A percentile compares a stretch with the other conserved stretches of the same genome.
These are phyloP conservation scores for Dilophus febrilis DNA, from an alignment of 2,888 invertebrate species.

Conservation along the genomic window DNA sequence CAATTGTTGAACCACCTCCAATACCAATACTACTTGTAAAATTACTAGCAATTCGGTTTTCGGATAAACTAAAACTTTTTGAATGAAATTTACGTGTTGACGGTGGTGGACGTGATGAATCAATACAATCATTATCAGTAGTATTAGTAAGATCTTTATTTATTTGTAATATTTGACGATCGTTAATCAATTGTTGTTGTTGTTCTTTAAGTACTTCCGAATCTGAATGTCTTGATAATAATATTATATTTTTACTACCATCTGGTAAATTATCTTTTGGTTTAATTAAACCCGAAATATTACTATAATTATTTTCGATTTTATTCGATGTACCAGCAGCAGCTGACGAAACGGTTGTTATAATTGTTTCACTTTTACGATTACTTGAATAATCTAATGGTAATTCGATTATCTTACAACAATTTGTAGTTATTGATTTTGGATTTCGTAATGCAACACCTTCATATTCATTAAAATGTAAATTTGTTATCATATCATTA, in stretches of 20 bases:
- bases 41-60: constrained; percentile 9
- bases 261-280: not conserved
- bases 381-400: constrained; percentile 5
- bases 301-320: constrained; percentile 1
- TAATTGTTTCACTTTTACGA: constrained; percentile 9
- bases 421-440: constrained; percentile 2
- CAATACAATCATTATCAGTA: no score
- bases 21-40: constrained; percentile 6
- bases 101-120: constrained; percentile 6
- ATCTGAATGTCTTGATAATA: constrained; percentile 13
- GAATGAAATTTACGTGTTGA: constrained; percentile 12
- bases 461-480: constrained; percentile 13
- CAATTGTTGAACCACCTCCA: constrained; percentile 1
- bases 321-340: not conserved
- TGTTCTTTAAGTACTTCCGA: constrained; percentile 10
- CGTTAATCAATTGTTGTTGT: not conserved
- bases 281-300: no score
- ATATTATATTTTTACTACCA: no score
- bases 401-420: constrained; percentile 1
- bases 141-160: no score
- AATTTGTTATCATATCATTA: not conserved
- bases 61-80: constrained; percentile 14
- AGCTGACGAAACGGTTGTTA: not conserved
- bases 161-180: constrained; percentile 1
- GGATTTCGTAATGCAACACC: constrained; percentile 11